phyloP scores from a whole-genome alignment of 2,888 invertebrate species.

The Homarus gammarus region DNA sequence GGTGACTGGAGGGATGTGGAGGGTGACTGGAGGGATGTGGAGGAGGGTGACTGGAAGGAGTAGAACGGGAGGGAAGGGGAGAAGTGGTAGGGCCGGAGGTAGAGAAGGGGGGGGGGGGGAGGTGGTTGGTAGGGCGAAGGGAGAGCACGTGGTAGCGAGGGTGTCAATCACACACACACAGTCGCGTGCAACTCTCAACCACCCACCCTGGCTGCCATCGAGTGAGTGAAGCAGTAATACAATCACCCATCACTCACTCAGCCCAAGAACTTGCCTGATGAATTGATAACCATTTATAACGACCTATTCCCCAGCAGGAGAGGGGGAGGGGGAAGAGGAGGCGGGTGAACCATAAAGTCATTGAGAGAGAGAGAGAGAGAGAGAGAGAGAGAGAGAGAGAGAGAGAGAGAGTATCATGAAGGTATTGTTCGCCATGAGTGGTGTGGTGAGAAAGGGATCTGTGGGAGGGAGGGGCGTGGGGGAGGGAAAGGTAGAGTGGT shows the following conservation, averaged over 20 bases:
- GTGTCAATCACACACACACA: neutral
- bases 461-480: neutral
- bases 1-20: neutral
- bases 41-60: neutral
- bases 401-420: neutral
- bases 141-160: neutral
- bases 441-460: neutral
- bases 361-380: conserved; percentile 26
- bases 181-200: neutral
- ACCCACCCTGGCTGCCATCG: neutral
- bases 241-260: too few species aligned
- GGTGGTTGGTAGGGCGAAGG: too few species aligned
- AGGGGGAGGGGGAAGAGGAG: neutral
- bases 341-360: neutral
- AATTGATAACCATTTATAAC: too few species aligned
- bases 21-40: too few species aligned
- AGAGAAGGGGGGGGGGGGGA: neutral
- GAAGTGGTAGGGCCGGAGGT: neutral
- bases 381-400: conserved; percentile 34
- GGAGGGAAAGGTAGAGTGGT: neutral
- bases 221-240: too few species aligned
- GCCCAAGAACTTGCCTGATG: too few species aligned
- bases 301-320: neutral
- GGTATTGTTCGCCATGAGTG: neutral
- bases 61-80: neutral